Percentiles rank a stretch among this genome's conserved stretches.
These are phyloP conservation scores for Elysia chlorotica DNA, from an alignment of 1,140 invertebrate genomes.

Conservation along the genomic window DNA sequence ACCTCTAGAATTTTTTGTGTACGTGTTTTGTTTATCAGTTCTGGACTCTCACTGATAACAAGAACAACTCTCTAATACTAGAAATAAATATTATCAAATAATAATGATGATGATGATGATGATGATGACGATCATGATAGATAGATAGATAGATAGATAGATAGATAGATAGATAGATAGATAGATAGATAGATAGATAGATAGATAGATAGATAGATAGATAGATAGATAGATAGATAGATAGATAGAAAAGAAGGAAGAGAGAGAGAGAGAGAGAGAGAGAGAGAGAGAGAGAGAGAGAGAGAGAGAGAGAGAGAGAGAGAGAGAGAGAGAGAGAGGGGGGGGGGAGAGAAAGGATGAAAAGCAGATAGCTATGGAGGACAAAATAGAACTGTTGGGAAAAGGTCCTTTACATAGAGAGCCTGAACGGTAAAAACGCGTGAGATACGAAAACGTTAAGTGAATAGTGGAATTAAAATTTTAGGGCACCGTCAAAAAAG, in stretches of 20 bases:
- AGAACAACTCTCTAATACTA: too few relatives aligned
- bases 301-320: background rate
- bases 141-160: background rate
- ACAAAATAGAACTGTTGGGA: background rate
- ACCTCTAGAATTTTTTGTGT: too few relatives aligned
- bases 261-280: background rate
- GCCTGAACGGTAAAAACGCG: background rate
- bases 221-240: background rate
- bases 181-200: background rate
- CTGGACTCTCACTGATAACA: too few relatives aligned
- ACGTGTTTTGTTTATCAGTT: too few relatives aligned
- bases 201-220: background rate
- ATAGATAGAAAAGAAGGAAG: background rate
- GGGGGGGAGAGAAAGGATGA: background rate
- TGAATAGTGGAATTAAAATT: background rate
- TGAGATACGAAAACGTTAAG: background rate
- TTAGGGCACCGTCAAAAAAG: too few relatives aligned
- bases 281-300: background rate
- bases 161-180: background rate
- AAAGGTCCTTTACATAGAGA: background rate
- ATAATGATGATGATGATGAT: too few relatives aligned
- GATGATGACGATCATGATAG: too few relatives aligned
- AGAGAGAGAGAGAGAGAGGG: background rate
- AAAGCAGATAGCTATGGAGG: background rate
- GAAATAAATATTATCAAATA: too few relatives aligned